phyloP scores from a whole-genome alignment of 2,888 invertebrate species.

The Acronicta psi region DNA sequence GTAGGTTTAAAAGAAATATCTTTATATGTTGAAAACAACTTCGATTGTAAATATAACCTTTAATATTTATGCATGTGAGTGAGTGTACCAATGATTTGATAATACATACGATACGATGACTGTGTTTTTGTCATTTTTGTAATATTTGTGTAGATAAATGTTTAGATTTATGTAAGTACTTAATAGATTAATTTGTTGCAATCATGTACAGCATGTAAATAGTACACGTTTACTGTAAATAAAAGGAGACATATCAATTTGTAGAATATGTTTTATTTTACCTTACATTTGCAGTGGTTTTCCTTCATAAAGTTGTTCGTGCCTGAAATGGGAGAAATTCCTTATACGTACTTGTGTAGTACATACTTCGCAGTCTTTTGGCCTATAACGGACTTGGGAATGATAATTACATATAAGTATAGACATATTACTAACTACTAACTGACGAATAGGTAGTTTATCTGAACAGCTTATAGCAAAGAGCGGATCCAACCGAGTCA shows the following conservation, averaged over 20 bases:
- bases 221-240: constrained; percentile 85
- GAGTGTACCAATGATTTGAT: constrained; percentile 40
- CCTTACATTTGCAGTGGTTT: constrained; percentile 11
- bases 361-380: constrained; percentile 7
- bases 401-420: constrained; percentile 3
- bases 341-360: neutral
- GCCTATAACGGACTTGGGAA: constrained; percentile 1
- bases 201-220: constrained; percentile 80
- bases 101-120: too few species aligned
- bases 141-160: constrained; percentile 65
- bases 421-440: too few species aligned
- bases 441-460: too few species aligned
- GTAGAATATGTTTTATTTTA: constrained; percentile 71
- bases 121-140: constrained; percentile 57
- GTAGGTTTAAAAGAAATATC: neutral
- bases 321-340: neutral
- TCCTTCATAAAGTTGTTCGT: constrained; percentile 4
- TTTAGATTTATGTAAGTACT: constrained; percentile 74
- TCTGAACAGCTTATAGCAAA: too few species aligned
- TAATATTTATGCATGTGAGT: constrained; percentile 45
- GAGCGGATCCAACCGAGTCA: too few species aligned
- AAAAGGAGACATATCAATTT: constrained; percentile 89
- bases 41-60: too few species aligned
- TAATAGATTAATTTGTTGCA: constrained; percentile 74
- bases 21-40: too few species aligned